phyloP scores from a whole-genome alignment of 2,888 invertebrate species.

The Amblyteles armatorius region DNA sequence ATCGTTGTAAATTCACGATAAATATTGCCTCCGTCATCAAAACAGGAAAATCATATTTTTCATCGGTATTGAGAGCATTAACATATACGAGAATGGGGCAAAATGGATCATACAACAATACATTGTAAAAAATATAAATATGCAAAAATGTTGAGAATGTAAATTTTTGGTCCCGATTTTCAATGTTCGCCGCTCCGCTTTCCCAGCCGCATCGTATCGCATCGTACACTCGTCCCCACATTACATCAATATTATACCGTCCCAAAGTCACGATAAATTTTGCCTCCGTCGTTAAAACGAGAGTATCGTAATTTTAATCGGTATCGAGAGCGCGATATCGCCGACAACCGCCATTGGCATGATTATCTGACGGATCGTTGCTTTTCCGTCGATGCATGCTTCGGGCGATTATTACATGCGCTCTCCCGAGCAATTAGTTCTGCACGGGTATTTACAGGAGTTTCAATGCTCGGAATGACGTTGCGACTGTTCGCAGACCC shows the following conservation, averaged over 20 bases:
- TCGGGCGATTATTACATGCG: conserved; percentile 13
- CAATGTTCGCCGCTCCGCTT: no score
- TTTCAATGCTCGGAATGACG: conserved; percentile 67
- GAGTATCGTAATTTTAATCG: not conserved
- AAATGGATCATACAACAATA: no score
- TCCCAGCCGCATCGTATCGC: no score
- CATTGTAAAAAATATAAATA: no score
- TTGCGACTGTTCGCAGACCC: conserved; percentile 42
- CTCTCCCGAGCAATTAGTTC: conserved; percentile 14
- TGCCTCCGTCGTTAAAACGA: not conserved
- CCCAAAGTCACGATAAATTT: no score
- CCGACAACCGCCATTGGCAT: not conserved
- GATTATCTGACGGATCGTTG: not conserved
- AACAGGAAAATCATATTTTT: not conserved
- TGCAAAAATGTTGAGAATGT: no score
- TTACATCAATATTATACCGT: no score
- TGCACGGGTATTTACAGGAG: conserved; percentile 65
- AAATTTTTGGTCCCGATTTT: no score
- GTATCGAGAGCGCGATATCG: not conserved
- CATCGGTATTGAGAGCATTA: not conserved
- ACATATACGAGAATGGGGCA: not conserved
- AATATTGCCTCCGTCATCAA: not conserved
- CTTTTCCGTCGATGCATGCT: conserved; percentile 9
- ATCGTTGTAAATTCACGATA: no score
- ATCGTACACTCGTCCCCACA: no score